Percentiles rank a stretch among this genome's conserved stretches.
phyloP scores from a whole-genome alignment of 1,140 invertebrate genomes.

The Trachymyrmex septentrionalis region DNA sequence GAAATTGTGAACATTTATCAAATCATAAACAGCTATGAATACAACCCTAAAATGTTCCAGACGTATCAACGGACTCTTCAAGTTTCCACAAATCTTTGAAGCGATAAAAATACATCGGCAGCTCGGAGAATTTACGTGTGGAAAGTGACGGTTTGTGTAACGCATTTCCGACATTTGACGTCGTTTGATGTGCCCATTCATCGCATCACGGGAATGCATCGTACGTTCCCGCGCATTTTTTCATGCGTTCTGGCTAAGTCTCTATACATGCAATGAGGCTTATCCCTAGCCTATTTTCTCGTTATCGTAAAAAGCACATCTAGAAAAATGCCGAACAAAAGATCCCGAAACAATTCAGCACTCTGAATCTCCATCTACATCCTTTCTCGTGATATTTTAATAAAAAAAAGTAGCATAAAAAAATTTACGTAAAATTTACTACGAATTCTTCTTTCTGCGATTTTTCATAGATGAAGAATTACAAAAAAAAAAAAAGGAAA shows the following conservation, averaged over 20 bases:
- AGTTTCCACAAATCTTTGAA: constrained; percentile 46
- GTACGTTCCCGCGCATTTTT: neutral
- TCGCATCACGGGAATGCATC: constrained; percentile 4
- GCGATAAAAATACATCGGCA: constrained; percentile 35
- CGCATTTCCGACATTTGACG: constrained; percentile 59
- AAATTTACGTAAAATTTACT: neutral
- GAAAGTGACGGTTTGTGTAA: constrained; percentile 57
- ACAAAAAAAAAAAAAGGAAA: neutral
- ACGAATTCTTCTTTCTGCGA: constrained; percentile 6
- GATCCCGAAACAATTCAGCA: neutral
- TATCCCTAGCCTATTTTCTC: neutral
- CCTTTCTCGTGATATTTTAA: neutral
- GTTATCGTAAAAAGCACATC: neutral
- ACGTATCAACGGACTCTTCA: neutral
- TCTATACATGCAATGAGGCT: neutral
- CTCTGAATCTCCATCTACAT: neutral
- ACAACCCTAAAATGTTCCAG: neutral
- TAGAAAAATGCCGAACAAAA: neutral
- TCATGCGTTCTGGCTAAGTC: neutral
- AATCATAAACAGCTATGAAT: constrained; percentile 5
- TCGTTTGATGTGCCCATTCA: constrained; percentile 57
- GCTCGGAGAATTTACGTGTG: constrained; percentile 1
- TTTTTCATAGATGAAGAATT: neutral
- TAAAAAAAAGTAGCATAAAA: neutral
- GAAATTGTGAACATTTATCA: neutral